phyloP scores from a whole-genome alignment of 2,113 vertebrate species.

The Struthio camelus region DNA sequence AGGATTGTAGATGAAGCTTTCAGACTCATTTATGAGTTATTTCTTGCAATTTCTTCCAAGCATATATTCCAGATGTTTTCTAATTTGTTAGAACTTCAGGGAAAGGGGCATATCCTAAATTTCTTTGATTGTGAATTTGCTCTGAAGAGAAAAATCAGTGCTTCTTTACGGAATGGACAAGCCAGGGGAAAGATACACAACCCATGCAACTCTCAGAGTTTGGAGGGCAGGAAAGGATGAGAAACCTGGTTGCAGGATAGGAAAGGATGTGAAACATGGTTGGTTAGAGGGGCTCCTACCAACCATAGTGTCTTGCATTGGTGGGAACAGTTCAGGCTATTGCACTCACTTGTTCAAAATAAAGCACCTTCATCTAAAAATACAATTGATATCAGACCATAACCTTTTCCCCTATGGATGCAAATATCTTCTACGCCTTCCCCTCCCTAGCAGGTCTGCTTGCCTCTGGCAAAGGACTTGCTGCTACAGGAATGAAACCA shows the following conservation, averaged over 20 bases:
- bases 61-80: not conserved
- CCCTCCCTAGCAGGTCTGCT: not conserved
- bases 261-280: not conserved
- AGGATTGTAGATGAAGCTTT: not conserved
- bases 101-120: not conserved
- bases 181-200: not conserved
- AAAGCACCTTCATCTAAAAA: not conserved
- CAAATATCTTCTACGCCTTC: not conserved
- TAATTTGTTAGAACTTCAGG: not conserved
- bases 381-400: not conserved
- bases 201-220: not conserved
- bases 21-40: not conserved
- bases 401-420: not conserved
- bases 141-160: not conserved
- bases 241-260: not conserved
- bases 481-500: not conserved
- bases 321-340: not conserved
- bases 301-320: not conserved
- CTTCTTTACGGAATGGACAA: not conserved
- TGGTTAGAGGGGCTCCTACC: not conserved
- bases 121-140: not conserved
- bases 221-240: not conserved
- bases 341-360: not conserved
- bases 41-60: not conserved
- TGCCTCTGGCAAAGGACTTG: not conserved